Evolutionary conservation across 2,888 invertebrate genomes (phyloP), one percentile per base, ranked within the genome.

Genomic region (Amblyjoppa proteus): DNA sequence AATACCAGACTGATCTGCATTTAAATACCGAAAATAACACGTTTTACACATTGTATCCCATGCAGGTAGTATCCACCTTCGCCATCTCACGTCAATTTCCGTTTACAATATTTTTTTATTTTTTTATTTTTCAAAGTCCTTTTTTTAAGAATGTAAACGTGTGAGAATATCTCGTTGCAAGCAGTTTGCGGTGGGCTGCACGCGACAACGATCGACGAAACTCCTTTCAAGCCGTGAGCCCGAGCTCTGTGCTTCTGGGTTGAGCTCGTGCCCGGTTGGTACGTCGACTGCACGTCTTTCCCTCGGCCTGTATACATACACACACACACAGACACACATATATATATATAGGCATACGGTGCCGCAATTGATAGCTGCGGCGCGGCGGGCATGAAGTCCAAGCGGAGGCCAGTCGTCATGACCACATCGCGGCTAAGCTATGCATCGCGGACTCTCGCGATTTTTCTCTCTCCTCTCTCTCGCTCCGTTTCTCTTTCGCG

Each of bases 391-490:
- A 25, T 66, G 51, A 69, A 77, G n/a, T 64, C n/a, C 51, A 45
- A 53, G 66, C 64, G 58, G 78, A 38, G 58, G 61, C 73, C 51
- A 87, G 77, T 77, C 81, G 85, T 87, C 84, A 81, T 85, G 69
- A 79, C 70, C 75, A 76, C 75, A 73, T 75, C 74, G 82, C 75
- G 81, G 69, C 80, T 81, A 74, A 85, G 76, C 68, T 38, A 9
- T 38, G 53, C 51, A 38, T 38, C 58, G 20, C 34, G 56, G n/a
- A 38, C 53, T 13, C 81, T 74, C 73, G 69, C 81, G 53, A 31
- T 81, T 51, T 73, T 64, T 74, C 69, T 69, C 69, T 70, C 71
- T 69, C 53, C 71, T 64, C 41, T 56, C 53, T 16, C 64, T 83
- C 49, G 64, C 79, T 41, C 73, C 56, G 16, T 58, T 45, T 70